Base-by-base conservation (phyloP, 2,113 vertebrate species). In the Ceyx margarethae region DNA sequence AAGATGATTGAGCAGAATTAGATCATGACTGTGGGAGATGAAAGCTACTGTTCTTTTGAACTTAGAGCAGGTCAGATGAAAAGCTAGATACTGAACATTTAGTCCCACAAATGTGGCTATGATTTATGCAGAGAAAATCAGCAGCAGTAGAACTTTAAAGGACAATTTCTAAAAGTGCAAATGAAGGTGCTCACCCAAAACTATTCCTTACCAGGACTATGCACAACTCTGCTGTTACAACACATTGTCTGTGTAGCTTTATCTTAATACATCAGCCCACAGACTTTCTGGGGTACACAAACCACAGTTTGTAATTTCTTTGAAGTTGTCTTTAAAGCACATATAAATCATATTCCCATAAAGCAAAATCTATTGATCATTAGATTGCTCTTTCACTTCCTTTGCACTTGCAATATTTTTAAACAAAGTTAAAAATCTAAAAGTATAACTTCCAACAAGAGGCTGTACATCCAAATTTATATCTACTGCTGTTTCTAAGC, bases 111-210 rank as follows among this genome's bases (percentile, higher is more conserved):
- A 80, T 40, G 67, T 74, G 62, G 29, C 50, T 72, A 1, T 81
- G 65, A 90, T 88, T 83, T 93, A 91, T 45, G 40, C 29, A 18
- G 40, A 87, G 76, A 53, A 93, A 83, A 93, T 66, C 53, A 68
- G 13, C 73, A 75, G 16, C 53, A 72, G 57, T 26, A 74, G 40
- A 61, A 66, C 57, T 72, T 46, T 46, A 65, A 61, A 69, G 74
- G 57, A 43, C 60, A 77, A 3, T 51, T 69, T 66, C 43, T 61
- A 81, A 87, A 74, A 29, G 29, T 77, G 35, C 66, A 89, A 74
- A 80, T 66, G n/a, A 89, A 85, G 43, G 21, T 67, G 35, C 21
- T 85, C 15, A 18, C 56, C n/a, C 31, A 85, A 80, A 93, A 92
- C 57, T 78, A 67, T 37, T 69, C 35, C 45, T 78, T 56, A 61